These are phyloP conservation scores for Tachina lurida DNA, from an alignment of 2,888 invertebrate genomes.

Conservation along the genomic window DNA sequence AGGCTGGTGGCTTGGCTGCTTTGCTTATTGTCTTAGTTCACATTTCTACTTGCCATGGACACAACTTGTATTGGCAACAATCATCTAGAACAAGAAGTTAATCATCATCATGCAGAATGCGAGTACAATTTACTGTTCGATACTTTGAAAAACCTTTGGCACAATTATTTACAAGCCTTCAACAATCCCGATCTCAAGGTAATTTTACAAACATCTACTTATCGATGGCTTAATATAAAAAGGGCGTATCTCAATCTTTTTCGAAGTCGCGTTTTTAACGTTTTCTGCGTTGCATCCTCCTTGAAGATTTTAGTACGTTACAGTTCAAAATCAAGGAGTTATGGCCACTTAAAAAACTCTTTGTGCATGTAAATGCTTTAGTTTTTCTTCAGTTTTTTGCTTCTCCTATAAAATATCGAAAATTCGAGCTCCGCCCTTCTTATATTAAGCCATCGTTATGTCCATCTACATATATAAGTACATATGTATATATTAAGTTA, in stretches of 20 bases:
- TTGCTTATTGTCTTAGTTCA: constrained; percentile 25
- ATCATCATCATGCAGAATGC: constrained; percentile 65
- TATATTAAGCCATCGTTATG: too few species aligned
- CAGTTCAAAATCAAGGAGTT: too few species aligned
- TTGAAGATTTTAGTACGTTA: too few species aligned
- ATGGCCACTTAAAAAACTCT: too few species aligned
- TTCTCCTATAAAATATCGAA: too few species aligned
- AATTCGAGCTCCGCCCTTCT: too few species aligned
- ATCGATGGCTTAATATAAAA: too few species aligned
- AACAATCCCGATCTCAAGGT: constrained; percentile 74
- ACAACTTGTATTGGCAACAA: constrained; percentile 72
- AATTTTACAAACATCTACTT: constrained; percentile 31
- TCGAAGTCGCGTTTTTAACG: too few species aligned
- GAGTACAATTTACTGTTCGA: constrained; percentile 74
- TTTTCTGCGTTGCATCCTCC: too few species aligned
- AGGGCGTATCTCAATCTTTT: too few species aligned
- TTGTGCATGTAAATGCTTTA: too few species aligned
- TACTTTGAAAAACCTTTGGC: constrained; percentile 79
- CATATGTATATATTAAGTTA: background rate
- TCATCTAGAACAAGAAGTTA: constrained; percentile 71
- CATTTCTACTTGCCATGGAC: constrained; percentile 62
- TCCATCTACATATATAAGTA: background rate
- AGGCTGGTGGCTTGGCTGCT: constrained; percentile 73
- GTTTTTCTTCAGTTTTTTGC: too few species aligned
- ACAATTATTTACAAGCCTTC: constrained; percentile 76